These are phyloP conservation scores for Megalurothrips usitatus DNA, from an alignment of 2,888 invertebrate species.

Conservation along the genomic window DNA sequence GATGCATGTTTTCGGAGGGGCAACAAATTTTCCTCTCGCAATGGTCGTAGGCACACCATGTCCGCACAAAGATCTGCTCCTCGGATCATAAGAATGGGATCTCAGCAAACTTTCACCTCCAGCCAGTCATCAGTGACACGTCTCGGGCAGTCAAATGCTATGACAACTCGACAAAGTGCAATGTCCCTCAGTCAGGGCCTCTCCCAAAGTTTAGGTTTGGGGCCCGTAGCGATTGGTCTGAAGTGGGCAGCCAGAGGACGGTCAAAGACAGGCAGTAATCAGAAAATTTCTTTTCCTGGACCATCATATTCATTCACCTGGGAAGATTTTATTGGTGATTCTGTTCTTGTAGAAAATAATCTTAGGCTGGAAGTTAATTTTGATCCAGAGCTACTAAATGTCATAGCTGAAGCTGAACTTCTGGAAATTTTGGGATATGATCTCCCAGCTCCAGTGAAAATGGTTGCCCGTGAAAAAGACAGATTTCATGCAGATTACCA, in stretches of 20 bases:
- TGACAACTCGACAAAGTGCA: not conserved
- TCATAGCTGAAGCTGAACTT: slow-evolving; percentile 67
- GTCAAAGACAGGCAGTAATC: slow-evolving; percentile 31
- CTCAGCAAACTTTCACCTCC: slow-evolving; percentile 5
- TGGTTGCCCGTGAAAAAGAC: slow-evolving; percentile 58
- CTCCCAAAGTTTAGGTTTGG: slow-evolving; percentile 31
- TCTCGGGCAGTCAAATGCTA: not conserved
- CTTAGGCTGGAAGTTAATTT: slow-evolving; percentile 65
- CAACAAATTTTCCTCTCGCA: not conserved
- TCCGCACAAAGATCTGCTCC: not conserved
- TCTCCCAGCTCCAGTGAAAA: slow-evolving; percentile 52
- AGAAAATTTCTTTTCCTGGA: slow-evolving; percentile 29
- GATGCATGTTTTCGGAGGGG: not conserved
- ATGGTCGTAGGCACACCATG: not conserved
- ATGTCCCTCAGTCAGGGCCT: not conserved
- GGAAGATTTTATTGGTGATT: slow-evolving; percentile 65
- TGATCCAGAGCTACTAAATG: slow-evolving; percentile 58
- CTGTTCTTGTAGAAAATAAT: slow-evolving; percentile 62
- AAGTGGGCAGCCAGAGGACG: slow-evolving; percentile 36
- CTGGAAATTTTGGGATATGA: slow-evolving; percentile 65
- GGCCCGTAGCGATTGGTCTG: slow-evolving; percentile 34
- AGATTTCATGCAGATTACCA: slow-evolving; percentile 63
- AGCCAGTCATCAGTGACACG: slow-evolving; percentile 11
- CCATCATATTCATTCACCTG: slow-evolving; percentile 50
- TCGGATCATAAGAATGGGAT: not conserved